Evolutionary conservation across 2,888 invertebrate species (phyloP).

Genomic region (Epirrita christyi): DNA sequence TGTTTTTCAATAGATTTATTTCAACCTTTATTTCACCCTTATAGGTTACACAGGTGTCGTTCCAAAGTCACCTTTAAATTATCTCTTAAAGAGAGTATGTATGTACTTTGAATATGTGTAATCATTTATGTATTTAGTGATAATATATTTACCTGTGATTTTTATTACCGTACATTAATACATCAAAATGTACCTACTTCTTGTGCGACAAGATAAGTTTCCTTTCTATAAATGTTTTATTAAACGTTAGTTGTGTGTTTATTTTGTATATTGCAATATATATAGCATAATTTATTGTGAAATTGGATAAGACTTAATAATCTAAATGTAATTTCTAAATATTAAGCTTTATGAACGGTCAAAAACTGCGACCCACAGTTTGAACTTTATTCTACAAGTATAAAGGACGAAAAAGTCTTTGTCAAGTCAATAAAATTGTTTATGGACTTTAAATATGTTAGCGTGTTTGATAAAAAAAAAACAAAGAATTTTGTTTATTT

Average conservation of each 20-base stretch:
- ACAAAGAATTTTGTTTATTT: neutral
- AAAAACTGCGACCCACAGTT: constrained; percentile 11
- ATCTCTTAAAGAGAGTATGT: constrained; percentile 57
- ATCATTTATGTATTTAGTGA: constrained; percentile 61
- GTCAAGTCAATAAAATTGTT: neutral
- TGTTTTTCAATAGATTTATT: neutral
- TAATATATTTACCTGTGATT: constrained; percentile 80
- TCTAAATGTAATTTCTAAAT: constrained; percentile 40
- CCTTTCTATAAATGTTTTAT: constrained; percentile 53
- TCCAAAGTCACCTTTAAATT: constrained; percentile 27
- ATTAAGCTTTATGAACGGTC: constrained; percentile 31
- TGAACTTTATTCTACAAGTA: constrained; percentile 18
- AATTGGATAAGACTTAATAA: constrained; percentile 56
- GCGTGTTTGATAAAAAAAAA: neutral
- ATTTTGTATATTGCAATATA: constrained; percentile 41
- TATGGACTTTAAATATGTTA: constrained; percentile 1
- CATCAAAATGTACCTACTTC: constrained; percentile 48
- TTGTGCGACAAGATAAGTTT: constrained; percentile 75
- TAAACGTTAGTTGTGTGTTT: constrained; percentile 46
- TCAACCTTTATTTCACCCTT: neutral
- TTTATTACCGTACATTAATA: constrained; percentile 56
- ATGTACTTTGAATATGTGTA: constrained; percentile 40
- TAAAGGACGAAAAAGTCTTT: constrained; percentile 5
- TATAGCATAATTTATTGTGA: constrained; percentile 43
- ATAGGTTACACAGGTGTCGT: constrained; percentile 21